Conservation (phyloP, 2,113 vertebrate species). For the Rallus limicola region DNA sequence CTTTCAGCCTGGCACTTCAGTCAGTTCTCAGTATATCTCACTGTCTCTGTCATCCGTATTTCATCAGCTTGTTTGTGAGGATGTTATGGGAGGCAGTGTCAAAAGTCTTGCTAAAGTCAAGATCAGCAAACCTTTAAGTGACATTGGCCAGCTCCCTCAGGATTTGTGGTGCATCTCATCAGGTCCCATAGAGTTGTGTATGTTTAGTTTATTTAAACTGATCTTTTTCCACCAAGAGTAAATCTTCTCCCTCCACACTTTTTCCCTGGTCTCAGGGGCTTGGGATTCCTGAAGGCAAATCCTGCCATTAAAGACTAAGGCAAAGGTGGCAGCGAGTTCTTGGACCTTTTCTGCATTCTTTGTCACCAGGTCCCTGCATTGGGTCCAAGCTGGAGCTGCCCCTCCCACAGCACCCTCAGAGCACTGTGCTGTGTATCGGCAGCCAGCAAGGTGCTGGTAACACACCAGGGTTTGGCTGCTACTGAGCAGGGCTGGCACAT, state of each 20-base stretch:
- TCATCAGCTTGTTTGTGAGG: neutral
- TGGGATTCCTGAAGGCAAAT: neutral
- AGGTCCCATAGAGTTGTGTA: neutral
- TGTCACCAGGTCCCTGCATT: neutral
- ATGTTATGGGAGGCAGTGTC: neutral
- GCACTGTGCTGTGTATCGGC: too few species aligned
- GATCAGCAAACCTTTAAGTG: neutral
- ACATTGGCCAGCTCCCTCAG: fast-evolving
- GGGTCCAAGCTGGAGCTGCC: too few species aligned
- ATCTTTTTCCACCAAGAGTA: neutral
- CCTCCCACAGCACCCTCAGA: too few species aligned
- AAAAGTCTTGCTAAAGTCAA: neutral
- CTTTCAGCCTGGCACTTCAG: neutral
- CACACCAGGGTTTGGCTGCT: too few species aligned
- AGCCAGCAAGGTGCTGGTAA: too few species aligned
- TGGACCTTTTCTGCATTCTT: neutral
- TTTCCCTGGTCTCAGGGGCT: neutral
- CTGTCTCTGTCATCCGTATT: neutral
- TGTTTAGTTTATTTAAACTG: neutral
- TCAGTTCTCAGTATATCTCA: neutral
- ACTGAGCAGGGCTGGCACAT: too few species aligned
- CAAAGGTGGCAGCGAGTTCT: neutral
- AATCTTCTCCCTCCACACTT: neutral
- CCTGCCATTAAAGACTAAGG: neutral
- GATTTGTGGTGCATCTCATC: neutral